These are phyloP conservation scores for Lathronympha strigana DNA, from an alignment of 2,888 invertebrate species.

Conservation along the genomic window DNA sequence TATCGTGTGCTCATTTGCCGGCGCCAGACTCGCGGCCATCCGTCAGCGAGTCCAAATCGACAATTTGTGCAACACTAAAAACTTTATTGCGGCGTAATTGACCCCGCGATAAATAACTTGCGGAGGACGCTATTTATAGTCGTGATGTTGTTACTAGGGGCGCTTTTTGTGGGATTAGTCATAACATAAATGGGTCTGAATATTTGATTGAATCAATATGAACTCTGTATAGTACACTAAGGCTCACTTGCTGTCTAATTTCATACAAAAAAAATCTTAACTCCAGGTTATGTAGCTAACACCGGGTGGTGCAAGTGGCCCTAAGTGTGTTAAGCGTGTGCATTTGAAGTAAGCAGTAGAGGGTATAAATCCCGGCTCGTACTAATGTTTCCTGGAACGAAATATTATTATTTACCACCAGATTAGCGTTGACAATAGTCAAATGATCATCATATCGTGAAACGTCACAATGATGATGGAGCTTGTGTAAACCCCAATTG, in stretches of 20 bases:
- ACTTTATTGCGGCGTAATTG: constrained; percentile 82
- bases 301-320: too few relatives aligned
- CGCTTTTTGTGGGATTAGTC: constrained; percentile 44
- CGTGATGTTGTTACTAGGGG: constrained; percentile 57
- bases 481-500: too few relatives aligned
- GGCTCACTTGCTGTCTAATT: too few relatives aligned
- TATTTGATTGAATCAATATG: constrained; percentile 12
- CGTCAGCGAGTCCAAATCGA: constrained; percentile 80
- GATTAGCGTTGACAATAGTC: too few relatives aligned
- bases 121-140: constrained; percentile 62
- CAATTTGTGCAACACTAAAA: constrained; percentile 83
- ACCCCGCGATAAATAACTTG: constrained; percentile 73
- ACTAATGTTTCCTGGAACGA: background rate
- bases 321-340: background rate
- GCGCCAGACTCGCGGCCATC: constrained; percentile 80
- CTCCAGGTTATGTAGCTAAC: too few relatives aligned
- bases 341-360: background rate
- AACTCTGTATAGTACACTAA: background rate
- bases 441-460: background rate
- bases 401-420: background rate
- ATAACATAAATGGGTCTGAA: constrained; percentile 8
- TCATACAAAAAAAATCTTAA: too few relatives aligned
- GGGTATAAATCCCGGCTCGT: background rate
- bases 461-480: too few relatives aligned
- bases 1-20: constrained; percentile 85